A percentile compares a stretch with the other conserved stretches of the same genome.
phyloP scores from a whole-genome alignment of 2,113 vertebrate species.

The Petrocephalus microphthalmus region DNA sequence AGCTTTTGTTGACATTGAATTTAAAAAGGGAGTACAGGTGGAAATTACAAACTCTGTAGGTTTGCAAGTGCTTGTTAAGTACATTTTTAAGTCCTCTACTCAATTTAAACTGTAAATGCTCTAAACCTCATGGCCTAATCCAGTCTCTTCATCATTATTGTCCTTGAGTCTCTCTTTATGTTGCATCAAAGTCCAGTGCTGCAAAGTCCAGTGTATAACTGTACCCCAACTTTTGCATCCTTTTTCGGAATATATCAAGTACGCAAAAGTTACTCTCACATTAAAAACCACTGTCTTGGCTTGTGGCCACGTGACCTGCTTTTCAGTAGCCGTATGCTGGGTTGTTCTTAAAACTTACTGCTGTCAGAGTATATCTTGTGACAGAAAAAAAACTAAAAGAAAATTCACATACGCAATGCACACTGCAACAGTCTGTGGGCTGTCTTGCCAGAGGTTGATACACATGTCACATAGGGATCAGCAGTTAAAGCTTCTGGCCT shows the following conservation, averaged over 20 bases:
- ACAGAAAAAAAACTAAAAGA: not conserved
- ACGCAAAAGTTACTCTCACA: not conserved
- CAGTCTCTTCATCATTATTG: not conserved
- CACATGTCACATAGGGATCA: not conserved
- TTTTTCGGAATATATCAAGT: not conserved
- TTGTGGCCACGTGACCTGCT: not conserved
- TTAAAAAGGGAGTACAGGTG: conserved; percentile 26
- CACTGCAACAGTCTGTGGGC: not conserved
- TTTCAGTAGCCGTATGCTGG: not conserved
- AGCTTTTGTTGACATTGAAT: conserved; percentile 25
- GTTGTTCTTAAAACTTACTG: not conserved
- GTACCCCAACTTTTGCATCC: not conserved
- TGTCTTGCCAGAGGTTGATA: not conserved
- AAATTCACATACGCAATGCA: not conserved
- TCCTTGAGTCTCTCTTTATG: conserved; percentile 17
- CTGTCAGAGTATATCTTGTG: not conserved
- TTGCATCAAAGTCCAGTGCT: not conserved
- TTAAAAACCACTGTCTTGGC: not conserved
- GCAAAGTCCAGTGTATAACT: not conserved
- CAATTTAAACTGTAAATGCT: conserved; percentile 1
- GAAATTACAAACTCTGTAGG: conserved; percentile 28
- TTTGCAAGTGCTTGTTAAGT: conserved; percentile 30
- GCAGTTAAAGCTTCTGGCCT: not conserved
- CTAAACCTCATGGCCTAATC: not conserved
- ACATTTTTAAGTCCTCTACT: conserved; percentile 10